A percentile compares a stretch with the other conserved stretches of the same genome.
Evolutionary conservation across 2,113 vertebrate genomes (phyloP).

Genomic region (Etheostoma cragini): DNA sequence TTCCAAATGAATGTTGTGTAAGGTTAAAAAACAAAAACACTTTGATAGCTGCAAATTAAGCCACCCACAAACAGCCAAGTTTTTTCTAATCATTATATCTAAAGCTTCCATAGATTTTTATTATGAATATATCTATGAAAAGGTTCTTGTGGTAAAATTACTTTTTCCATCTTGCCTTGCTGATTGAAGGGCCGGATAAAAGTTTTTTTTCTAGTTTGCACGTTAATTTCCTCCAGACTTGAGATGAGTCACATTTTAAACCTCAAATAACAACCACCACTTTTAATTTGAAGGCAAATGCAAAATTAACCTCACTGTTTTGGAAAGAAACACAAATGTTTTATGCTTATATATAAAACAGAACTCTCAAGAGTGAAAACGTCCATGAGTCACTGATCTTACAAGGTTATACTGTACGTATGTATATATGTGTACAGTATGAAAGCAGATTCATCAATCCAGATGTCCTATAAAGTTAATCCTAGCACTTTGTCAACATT

Average conservation of each 20-base stretch:
- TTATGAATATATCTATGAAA: neutral
- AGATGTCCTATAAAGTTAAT: too few species aligned
- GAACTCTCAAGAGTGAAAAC: neutral
- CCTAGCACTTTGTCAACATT: too few species aligned
- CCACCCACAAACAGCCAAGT: neutral
- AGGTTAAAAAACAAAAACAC: neutral
- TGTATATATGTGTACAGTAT: too few species aligned
- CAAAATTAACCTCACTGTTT: slow-evolving; percentile 26
- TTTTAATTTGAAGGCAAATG: slow-evolving; percentile 22
- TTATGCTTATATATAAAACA: slow-evolving; percentile 14
- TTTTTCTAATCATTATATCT: neutral
- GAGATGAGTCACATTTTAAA: slow-evolving; percentile 54
- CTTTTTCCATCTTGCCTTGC: neutral
- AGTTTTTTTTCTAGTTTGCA: slow-evolving; percentile 12
- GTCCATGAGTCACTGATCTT: slow-evolving; percentile 19
- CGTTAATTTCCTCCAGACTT: slow-evolving; percentile 50
- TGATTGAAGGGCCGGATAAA: slow-evolving; percentile 4
- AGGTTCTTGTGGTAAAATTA: neutral
- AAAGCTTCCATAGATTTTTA: neutral
- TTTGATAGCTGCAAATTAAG: too few species aligned
- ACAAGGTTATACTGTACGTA: neutral
- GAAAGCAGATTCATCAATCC: too few species aligned
- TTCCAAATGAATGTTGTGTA: neutral
- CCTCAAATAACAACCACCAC: slow-evolving; percentile 20
- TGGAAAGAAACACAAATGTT: neutral